Conservation (phyloP, 2,888 invertebrate genomes). For the Smittia sp. region DNA sequence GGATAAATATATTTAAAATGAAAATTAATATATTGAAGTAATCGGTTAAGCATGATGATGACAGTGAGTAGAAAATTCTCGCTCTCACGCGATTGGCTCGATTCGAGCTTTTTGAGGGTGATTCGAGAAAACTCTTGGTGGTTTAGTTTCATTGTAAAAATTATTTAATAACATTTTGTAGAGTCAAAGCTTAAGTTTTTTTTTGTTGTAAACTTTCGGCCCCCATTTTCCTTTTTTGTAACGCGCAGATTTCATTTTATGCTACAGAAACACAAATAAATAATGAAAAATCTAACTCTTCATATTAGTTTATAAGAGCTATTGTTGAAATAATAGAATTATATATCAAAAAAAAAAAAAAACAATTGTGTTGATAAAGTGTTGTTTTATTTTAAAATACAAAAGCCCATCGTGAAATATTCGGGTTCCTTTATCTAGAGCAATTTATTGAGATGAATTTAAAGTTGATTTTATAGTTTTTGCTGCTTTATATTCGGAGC, state of each 20-base stretch:
- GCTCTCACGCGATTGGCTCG: background rate
- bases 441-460: no score
- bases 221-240: background rate
- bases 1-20: background rate
- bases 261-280: background rate
- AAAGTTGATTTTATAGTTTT: background rate
- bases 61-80: background rate
- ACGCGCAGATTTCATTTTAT: background rate
- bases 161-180: slow-evolving; percentile 29
- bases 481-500: slow-evolving; percentile 1
- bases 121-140: background rate
- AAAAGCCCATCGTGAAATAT: background rate
- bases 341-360: slow-evolving; percentile 33
- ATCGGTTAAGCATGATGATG: background rate
- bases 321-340: slow-evolving; percentile 42
- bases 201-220: background rate
- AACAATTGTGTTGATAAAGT: slow-evolving; percentile 39
- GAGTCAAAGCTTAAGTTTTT: background rate
- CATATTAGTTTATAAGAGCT: slow-evolving; percentile 36
- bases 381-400: slow-evolving; percentile 28
- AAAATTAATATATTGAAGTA: slow-evolving; percentile 16
- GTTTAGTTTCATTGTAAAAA: slow-evolving; percentile 36
- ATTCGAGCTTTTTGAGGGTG: background rate
- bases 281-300: slow-evolving; percentile 28
- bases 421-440: no score